Conservation (phyloP, 2,888 invertebrate genomes). For the Tetanocera ferruginea region DNA sequence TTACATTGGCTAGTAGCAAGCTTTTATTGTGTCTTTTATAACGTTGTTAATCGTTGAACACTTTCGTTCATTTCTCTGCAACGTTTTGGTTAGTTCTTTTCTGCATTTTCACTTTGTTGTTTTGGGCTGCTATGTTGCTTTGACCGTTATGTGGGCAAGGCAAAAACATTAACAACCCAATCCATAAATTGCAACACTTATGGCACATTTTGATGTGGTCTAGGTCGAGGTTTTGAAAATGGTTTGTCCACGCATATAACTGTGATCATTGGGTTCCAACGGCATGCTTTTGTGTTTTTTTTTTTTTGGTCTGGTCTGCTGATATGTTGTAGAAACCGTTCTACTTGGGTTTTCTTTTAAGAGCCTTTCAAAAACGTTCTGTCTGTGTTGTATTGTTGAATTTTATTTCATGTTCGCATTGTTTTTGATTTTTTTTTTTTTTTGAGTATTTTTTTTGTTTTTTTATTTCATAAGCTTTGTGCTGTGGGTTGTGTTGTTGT, state of each 20-base stretch:
- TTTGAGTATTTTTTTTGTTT: neutral
- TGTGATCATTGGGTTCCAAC: neutral
- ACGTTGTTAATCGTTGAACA: conserved; percentile 48
- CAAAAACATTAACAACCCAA: conserved; percentile 44
- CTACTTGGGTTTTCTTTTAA: neutral
- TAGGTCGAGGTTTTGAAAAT: neutral
- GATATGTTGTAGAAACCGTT: neutral
- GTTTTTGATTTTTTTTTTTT: conserved; percentile 13
- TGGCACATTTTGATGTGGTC: conserved; percentile 45
- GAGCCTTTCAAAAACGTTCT: neutral
- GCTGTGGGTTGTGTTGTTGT: conserved; percentile 29
- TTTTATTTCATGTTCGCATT: too few species aligned
- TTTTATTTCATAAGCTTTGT: neutral
- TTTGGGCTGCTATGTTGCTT: neutral
- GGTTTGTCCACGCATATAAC: neutral
- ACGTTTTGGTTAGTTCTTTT: neutral
- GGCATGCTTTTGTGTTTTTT: neutral
- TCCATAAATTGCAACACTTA: conserved; percentile 49
- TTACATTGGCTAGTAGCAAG: neutral
- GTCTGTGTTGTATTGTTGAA: neutral
- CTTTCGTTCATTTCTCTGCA: conserved; percentile 33
- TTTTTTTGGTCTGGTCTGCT: too few species aligned
- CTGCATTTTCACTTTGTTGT: neutral
- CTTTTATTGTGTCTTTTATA: conserved; percentile 52
- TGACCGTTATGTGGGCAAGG: conserved; percentile 39